Percentiles rank a stretch among this genome's conserved stretches.
These are phyloP conservation scores for Hydra vulgaris DNA, from an alignment of 30 jellyfish, hydroid and myxozoan genomes.

Conservation along the genomic window DNA sequence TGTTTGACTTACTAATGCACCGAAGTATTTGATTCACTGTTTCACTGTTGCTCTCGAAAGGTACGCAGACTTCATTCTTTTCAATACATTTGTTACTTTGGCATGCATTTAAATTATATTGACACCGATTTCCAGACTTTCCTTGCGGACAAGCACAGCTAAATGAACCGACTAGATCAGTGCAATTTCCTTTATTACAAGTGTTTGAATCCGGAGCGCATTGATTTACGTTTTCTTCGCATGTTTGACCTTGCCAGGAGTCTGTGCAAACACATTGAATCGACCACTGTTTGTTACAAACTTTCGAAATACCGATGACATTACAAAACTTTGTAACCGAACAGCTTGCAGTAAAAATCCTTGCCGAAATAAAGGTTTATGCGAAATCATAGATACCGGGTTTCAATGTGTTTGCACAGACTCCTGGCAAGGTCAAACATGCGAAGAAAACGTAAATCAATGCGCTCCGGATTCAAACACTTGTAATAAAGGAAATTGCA, in stretches of 20 bases:
- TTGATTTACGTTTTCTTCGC: slow-evolving; percentile 48
- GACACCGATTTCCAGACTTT: slow-evolving; percentile 64
- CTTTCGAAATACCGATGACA: not conserved
- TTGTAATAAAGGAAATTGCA: slow-evolving; percentile 45
- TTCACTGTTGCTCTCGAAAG: slow-evolving; percentile 16
- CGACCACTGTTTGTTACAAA: not conserved
- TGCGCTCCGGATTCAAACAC: slow-evolving; percentile 29
- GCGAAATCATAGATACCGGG: slow-evolving; percentile 54
- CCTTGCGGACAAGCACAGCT: slow-evolving; percentile 70
- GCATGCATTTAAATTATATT: slow-evolving; percentile 40
- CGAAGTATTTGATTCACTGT: no score
- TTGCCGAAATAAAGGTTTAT: slow-evolving; percentile 56
- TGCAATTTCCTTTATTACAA: slow-evolving; percentile 45
- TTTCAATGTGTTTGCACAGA: slow-evolving; percentile 56
- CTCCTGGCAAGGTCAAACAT: slow-evolving; percentile 63
- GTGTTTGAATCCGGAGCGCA: slow-evolving; percentile 40
- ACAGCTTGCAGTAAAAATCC: slow-evolving; percentile 86
- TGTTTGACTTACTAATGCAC: slow-evolving; percentile 23
- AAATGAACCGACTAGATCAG: slow-evolving; percentile 52
- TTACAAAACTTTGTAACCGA: slow-evolving; percentile 35
- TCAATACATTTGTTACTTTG: slow-evolving; percentile 37
- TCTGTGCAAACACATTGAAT: slow-evolving; percentile 38
- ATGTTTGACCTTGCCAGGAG: slow-evolving; percentile 57
- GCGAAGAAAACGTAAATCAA: slow-evolving; percentile 55
- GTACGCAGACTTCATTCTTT: slow-evolving; percentile 15